These are phyloP conservation scores for Pseudeuparius sepicola DNA, from an alignment of 2,888 invertebrate genomes.

Conservation along the genomic window DNA sequence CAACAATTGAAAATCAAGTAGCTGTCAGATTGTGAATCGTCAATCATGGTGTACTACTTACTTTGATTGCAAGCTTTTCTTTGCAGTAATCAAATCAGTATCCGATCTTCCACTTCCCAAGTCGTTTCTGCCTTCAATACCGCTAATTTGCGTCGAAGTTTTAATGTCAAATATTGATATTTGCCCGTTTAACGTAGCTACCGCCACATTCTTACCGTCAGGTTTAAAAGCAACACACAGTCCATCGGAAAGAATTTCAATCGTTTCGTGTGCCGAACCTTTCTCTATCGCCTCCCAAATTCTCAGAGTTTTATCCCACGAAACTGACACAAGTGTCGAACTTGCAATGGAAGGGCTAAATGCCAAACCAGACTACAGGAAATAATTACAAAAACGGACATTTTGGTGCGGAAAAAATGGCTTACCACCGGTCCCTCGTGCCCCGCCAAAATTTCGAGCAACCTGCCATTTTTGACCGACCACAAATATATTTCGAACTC, in stretches of 20 bases:
- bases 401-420: slow-evolving; percentile 3
- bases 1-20: too few relatives aligned
- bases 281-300: slow-evolving; percentile 88
- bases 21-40: too few relatives aligned
- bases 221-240: slow-evolving; percentile 79
- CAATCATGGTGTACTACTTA: too few relatives aligned
- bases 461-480: slow-evolving; percentile 86
- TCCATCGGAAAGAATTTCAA: slow-evolving; percentile 70
- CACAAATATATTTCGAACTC: slow-evolving; percentile 93
- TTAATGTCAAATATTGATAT: slow-evolving; percentile 71
- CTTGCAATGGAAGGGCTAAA: slow-evolving; percentile 69
- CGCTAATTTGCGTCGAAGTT: slow-evolving; percentile 58
- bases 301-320: slow-evolving; percentile 90
- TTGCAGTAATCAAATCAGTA: slow-evolving; percentile 77
- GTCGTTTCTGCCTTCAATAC: slow-evolving; percentile 84
- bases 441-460: slow-evolving; percentile 84
- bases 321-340: slow-evolving; percentile 71
- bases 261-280: slow-evolving; percentile 70
- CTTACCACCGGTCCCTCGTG: slow-evolving; percentile 85
- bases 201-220: slow-evolving; percentile 86
- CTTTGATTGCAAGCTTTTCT: slow-evolving; percentile 77
- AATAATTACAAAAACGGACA: slow-evolving; percentile 1
- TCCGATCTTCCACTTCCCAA: slow-evolving; percentile 76
- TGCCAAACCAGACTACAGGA: slow-evolving; percentile 46
- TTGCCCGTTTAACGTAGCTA: slow-evolving; percentile 80